Base-by-base conservation (phyloP, 2,113 vertebrate species). In the Xenopus laevis region DNA sequence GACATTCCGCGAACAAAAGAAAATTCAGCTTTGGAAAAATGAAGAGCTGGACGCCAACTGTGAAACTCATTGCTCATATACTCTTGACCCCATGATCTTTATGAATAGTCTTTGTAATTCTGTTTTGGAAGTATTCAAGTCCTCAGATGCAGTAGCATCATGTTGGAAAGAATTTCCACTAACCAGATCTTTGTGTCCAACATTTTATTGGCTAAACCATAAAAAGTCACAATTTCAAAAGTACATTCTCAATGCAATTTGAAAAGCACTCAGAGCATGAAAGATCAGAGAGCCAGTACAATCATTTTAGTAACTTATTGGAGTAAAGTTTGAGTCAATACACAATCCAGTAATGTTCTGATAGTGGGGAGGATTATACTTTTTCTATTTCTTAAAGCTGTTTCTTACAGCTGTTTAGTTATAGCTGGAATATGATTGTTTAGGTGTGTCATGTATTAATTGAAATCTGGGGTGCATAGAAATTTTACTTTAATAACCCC, bases 151-250 rank as follows among this genome's bases (percentile, higher is more conserved):
- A 69, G 59, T 70, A 70, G 66, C 74, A 77, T 77, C 66, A 70
- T 70, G 47, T 70, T 77, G 74, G 74, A 77, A 77, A 70, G 74
- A 77, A 77, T 77, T 69, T 57, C 10, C 17, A 60, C 44, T 46
- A 61, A 75, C 73, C 73, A 69, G 59, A 55, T 50, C 27, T n/a
- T 69, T 69, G 55, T 53, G 45, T 55, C 59, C 65, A 69, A 30
- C 73, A 59, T 67, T 69, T 55, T 74, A 65, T 66, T 74, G 52
- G 61, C 52, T 55, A 68, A 65, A 50, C 58, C 58, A 62, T 62
- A 75, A 68, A 68, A 61, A 33, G 59, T 15, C 30, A 23, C 17
- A 47, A 59, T 74, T 23, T 33, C 44, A 65, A 47, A 27, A 59
- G 53, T 58, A 40, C 9, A 27, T 33, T 20, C 13, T 64, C 30